These are phyloP conservation scores for Andrena haemorrhoa DNA, from an alignment of 2,888 invertebrate genomes.

Conservation along the genomic window DNA sequence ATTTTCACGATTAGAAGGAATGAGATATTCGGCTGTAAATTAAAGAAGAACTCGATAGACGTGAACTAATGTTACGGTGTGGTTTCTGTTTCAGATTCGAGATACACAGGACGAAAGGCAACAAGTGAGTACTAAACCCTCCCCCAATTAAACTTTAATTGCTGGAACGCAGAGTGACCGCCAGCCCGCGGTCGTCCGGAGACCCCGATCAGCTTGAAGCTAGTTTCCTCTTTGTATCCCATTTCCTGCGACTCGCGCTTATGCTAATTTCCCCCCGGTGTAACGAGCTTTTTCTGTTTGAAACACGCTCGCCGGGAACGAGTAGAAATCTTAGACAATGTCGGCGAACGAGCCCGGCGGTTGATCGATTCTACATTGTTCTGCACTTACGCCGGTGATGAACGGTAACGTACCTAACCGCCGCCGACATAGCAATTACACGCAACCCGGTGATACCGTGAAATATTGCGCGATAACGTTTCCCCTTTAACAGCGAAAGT, in stretches of 20 bases:
- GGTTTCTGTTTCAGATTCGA: slow-evolving; percentile 63
- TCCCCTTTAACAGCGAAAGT: slow-evolving; percentile 12
- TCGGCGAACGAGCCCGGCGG: neutral
- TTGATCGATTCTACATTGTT: slow-evolving; percentile 4
- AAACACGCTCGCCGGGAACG: neutral
- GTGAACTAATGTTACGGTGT: neutral
- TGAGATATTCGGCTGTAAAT: neutral
- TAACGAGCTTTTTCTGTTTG: neutral
- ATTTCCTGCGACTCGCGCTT: slow-evolving; percentile 2
- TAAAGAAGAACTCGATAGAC: neutral
- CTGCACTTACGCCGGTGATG: slow-evolving; percentile 16
- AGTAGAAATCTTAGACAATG: slow-evolving; percentile 15
- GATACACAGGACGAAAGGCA: slow-evolving; percentile 52
- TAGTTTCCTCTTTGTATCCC: neutral
- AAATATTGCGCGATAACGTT: slow-evolving; percentile 31
- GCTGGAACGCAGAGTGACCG: slow-evolving; percentile 2
- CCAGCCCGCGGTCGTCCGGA: neutral
- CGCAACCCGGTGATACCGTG: slow-evolving; percentile 9
- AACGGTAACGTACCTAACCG: slow-evolving; percentile 3
- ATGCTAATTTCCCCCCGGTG: neutral
- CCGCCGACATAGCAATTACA: slow-evolving; percentile 31
- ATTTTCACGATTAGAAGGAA: no score
- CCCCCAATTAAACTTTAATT: neutral
- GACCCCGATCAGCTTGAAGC: neutral
- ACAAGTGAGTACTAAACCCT: slow-evolving; percentile 64